These are phyloP conservation scores for Linnaemya vulpina DNA, from an alignment of 2,888 invertebrate genomes.

Conservation along the genomic window DNA sequence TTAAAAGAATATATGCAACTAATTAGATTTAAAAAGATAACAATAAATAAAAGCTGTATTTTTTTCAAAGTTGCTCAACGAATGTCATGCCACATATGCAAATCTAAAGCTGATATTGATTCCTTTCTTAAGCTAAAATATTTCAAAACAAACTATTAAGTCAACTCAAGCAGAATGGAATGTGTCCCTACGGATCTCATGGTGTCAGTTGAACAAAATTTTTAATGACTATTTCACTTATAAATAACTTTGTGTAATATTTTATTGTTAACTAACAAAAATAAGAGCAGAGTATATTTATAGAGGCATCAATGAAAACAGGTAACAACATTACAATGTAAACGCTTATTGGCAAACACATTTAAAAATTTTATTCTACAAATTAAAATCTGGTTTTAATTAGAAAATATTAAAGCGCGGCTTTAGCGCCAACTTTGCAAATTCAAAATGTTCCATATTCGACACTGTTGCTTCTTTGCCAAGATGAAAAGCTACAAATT, in stretches of 20 bases:
- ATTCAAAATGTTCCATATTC: background rate
- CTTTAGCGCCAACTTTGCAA: conserved; percentile 21
- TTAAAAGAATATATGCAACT: conserved; percentile 45
- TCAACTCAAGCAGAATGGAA: background rate
- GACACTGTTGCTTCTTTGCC: background rate
- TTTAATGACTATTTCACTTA: too few species aligned
- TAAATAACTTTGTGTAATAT: background rate
- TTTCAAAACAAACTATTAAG: background rate
- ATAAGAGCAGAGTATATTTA: background rate
- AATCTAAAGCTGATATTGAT: too few species aligned
- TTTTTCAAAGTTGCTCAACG: background rate
- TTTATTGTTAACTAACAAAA: background rate
- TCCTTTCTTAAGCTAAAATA: background rate
- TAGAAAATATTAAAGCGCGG: background rate
- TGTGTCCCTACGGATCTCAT: too few species aligned
- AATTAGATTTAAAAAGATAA: conserved; percentile 44
- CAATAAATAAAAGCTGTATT: background rate
- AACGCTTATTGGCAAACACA: background rate
- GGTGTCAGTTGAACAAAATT: too few species aligned
- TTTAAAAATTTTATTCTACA: conserved; percentile 31
- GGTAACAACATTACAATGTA: conserved; percentile 20
- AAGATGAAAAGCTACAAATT: conserved; percentile 11
- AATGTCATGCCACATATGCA: background rate
- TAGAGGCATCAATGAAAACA: conserved; percentile 50
- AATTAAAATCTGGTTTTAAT: conserved; percentile 11